These are phyloP conservation scores for Ptychochromis oligacanthus DNA, from an alignment of 2,113 vertebrate species.

Conservation along the genomic window DNA sequence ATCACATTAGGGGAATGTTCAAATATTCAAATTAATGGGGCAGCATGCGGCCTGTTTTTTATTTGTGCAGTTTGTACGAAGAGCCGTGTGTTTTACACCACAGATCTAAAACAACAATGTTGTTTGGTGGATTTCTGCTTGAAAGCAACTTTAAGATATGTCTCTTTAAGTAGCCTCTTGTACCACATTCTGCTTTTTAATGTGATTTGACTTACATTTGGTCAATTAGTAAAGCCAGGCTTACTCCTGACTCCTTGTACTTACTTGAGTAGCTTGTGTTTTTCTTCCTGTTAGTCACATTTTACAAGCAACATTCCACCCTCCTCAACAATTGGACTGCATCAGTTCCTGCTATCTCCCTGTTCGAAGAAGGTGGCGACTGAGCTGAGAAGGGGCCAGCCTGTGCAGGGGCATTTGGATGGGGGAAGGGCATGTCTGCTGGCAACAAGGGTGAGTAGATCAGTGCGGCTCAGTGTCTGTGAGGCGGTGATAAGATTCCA, in stretches of 20 bases:
- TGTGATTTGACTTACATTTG: neutral
- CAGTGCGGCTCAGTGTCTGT: slow-evolving; percentile 82
- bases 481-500: slow-evolving; percentile 84
- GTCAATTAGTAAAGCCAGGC: neutral
- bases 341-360: slow-evolving; percentile 71
- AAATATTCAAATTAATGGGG: neutral
- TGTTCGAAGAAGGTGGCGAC: slow-evolving; percentile 60
- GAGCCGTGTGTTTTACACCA: neutral
- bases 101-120: neutral
- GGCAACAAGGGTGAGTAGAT: slow-evolving; percentile 82
- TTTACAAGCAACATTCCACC: slow-evolving; percentile 66
- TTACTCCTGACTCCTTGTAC: neutral
- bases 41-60: neutral
- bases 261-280: slow-evolving; percentile 34
- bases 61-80: neutral
- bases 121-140: neutral
- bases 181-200: neutral
- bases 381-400: slow-evolving; percentile 68
- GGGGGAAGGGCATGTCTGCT: slow-evolving; percentile 76
- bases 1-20: neutral
- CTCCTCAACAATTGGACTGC: slow-evolving; percentile 61
- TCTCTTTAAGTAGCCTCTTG: neutral
- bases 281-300: slow-evolving; percentile 37
- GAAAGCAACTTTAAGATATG: neutral
- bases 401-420: slow-evolving; percentile 68